Evolutionary conservation across 2,113 vertebrate genomes (phyloP).

Genomic region (Lethenteron reissneri): DNA sequence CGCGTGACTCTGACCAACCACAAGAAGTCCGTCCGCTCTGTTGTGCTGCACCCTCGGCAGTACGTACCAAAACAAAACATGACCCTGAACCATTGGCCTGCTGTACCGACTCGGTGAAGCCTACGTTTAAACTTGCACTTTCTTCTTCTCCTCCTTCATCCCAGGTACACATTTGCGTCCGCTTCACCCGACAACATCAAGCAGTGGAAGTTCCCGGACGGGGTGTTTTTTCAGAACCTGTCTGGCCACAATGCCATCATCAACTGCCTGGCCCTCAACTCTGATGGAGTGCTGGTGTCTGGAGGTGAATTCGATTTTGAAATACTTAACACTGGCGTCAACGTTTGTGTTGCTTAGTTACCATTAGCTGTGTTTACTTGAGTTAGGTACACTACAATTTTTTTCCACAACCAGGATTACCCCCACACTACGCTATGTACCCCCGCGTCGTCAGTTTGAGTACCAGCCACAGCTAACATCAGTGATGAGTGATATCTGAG

Average conservation of each 20-base stretch:
- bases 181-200: constrained; percentile 98
- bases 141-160: constrained; percentile 12
- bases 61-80: constrained; percentile 22
- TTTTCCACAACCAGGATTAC: no score
- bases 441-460: no score
- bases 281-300: constrained; percentile 77
- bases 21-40: constrained; percentile 78
- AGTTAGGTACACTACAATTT: no score
- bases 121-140: no score
- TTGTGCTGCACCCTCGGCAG: constrained; percentile 77
- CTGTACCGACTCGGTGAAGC: no score
- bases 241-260: constrained; percentile 93
- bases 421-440: no score
- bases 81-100: no score
- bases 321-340: no score
- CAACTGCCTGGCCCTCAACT: constrained; percentile 80
- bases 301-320: constrained; percentile 38
- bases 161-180: constrained; percentile 86
- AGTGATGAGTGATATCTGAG: no score
- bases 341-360: no score
- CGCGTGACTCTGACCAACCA: constrained; percentile 89
- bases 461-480: no score
- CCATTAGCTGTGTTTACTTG: no score
- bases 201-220: constrained; percentile 94
- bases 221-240: constrained; percentile 91